These are phyloP conservation scores for Ambastaia sidthimunki DNA, from an alignment of 2,797 vertebrate species.

Conservation along the genomic window DNA sequence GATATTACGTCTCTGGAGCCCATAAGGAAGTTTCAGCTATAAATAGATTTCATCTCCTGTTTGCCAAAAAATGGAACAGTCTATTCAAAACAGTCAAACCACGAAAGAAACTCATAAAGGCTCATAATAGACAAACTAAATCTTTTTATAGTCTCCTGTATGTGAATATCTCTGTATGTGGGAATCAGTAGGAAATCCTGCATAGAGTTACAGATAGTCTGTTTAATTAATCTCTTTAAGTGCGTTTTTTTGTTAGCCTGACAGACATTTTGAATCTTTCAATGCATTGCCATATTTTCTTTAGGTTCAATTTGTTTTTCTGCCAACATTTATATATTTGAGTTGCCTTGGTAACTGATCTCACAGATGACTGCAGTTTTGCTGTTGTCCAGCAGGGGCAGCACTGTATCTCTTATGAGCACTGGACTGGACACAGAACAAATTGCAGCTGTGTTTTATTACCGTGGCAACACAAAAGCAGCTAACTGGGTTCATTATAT, in stretches of 20 bases:
- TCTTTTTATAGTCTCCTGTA: neutral
- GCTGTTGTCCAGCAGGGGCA: constrained; percentile 44
- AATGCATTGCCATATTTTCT: constrained; percentile 51
- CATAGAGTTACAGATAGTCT: constrained; percentile 34
- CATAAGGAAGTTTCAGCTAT: constrained; percentile 37
- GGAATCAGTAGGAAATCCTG: constrained; percentile 32
- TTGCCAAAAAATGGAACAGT: constrained; percentile 61
- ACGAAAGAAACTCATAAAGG: constrained; percentile 50
- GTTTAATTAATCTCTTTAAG: constrained; percentile 41
- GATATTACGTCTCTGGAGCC: constrained; percentile 22
- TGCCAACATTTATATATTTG: constrained; percentile 46
- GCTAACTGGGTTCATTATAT: constrained; percentile 34
- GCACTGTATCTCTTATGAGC: constrained; percentile 56
- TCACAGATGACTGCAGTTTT: constrained; percentile 50
- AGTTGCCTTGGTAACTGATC: constrained; percentile 61
- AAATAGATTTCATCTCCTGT: constrained; percentile 36
- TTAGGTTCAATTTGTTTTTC: constrained; percentile 48
- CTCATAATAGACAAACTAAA: neutral
- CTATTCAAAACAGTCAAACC: constrained; percentile 76
- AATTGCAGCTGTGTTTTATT: constrained; percentile 59
- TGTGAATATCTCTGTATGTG: neutral
- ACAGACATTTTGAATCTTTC: constrained; percentile 43
- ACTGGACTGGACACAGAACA: constrained; percentile 63
- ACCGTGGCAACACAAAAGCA: constrained; percentile 59
- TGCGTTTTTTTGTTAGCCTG: constrained; percentile 27